These are phyloP conservation scores for Pteromalus puparum DNA, from an alignment of 1,140 invertebrate species.

Conservation along the genomic window DNA sequence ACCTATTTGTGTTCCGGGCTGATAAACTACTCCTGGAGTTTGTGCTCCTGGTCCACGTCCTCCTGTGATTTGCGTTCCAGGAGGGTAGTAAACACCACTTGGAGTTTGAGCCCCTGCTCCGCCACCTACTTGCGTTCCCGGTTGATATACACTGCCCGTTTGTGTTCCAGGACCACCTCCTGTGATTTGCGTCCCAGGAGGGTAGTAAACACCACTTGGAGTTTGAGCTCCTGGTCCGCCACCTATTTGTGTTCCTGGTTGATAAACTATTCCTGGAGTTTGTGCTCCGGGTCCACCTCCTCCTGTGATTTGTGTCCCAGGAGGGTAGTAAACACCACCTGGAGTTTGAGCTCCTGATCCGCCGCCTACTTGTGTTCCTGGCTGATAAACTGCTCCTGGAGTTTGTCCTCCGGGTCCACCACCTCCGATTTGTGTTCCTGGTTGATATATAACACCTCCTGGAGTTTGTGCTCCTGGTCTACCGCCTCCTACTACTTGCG, in stretches of 20 bases:
- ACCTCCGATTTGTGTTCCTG: not conserved
- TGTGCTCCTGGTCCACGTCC: not conserved
- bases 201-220: not conserved
- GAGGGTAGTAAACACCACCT: slow-evolving; percentile 23
- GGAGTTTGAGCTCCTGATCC: slow-evolving; percentile 35
- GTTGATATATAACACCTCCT: slow-evolving; percentile 9
- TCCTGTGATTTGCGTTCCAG: not conserved
- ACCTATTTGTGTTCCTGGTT: too few relatives aligned
- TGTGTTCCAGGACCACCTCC: not conserved
- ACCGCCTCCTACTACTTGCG: slow-evolving; percentile 21
- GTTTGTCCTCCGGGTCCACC: slow-evolving; percentile 1
- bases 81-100: too few relatives aligned
- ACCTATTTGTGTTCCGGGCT: slow-evolving; percentile 36
- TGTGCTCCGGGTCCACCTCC: not conserved
- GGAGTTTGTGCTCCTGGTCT: not conserved
- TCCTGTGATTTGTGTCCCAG: not conserved
- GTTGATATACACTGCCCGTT: not conserved
- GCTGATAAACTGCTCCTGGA: not conserved
- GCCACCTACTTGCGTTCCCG: slow-evolving; percentile 25
- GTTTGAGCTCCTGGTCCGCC: too few relatives aligned
- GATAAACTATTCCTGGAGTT: not conserved
- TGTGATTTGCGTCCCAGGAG: not conserved
- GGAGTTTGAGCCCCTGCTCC: too few relatives aligned
- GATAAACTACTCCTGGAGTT: not conserved
- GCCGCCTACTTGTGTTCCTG: not conserved